phyloP scores from a whole-genome alignment of 1,140 invertebrate species.

The Zaprionus davidi region DNA sequence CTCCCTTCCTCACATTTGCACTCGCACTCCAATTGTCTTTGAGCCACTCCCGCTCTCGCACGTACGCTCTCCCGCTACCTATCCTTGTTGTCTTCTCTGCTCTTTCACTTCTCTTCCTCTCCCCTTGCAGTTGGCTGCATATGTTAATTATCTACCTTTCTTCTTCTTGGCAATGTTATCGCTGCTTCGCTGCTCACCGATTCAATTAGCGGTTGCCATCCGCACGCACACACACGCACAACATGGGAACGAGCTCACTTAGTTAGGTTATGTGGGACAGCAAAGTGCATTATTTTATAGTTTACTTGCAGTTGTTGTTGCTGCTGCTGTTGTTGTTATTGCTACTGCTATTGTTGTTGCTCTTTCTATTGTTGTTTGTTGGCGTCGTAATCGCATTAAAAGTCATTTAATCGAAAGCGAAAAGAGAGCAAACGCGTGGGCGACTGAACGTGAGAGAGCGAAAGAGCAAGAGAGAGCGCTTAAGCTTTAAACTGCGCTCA shows the following conservation, averaged over 20 bases:
- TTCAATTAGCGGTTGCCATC: slow-evolving; percentile 75
- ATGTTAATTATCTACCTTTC: slow-evolving; percentile 75
- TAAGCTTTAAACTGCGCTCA: slow-evolving; percentile 21
- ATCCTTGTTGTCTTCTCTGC: slow-evolving; percentile 1
- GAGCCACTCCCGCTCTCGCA: not conserved
- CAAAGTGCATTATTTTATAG: slow-evolving; percentile 70
- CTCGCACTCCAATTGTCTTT: slow-evolving; percentile 10
- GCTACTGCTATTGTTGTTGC: slow-evolving; percentile 34
- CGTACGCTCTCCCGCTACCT: not conserved
- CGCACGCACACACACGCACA: slow-evolving; percentile 40
- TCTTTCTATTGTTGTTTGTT: slow-evolving; percentile 45
- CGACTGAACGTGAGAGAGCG: not conserved
- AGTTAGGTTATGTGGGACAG: slow-evolving; percentile 56
- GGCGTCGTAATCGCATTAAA: slow-evolving; percentile 78
- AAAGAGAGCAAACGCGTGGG: slow-evolving; percentile 45
- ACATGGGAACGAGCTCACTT: not conserved
- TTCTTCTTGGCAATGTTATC: slow-evolving; percentile 35
- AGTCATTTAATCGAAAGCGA: slow-evolving; percentile 80
- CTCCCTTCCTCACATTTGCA: not conserved
- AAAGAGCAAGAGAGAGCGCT: slow-evolving; percentile 7
- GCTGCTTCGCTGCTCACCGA: slow-evolving; percentile 55
- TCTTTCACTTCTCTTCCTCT: not conserved
- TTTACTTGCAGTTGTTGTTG: slow-evolving; percentile 22
- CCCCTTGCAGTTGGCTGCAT: slow-evolving; percentile 33
- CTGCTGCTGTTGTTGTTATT: slow-evolving; percentile 22